Base-by-base conservation (phyloP, 2,888 invertebrate genomes). In the Chouioia cunea region DNA sequence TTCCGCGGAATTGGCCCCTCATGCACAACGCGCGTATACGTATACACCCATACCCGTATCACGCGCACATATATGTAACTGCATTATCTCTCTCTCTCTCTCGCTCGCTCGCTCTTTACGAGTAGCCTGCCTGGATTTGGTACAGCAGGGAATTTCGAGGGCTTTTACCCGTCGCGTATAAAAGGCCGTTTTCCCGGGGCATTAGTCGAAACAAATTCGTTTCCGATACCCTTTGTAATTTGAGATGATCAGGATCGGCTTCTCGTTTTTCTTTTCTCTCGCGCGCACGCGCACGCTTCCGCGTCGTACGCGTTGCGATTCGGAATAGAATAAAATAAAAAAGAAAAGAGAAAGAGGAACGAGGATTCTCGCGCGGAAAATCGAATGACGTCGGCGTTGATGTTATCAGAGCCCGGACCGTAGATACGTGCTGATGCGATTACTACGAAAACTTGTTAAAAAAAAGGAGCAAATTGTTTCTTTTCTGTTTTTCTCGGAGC, bases 181-280 rank as follows among this genome's bases (percentile, higher is more conserved):
- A 72, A 72, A 72, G 72, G 66, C 56, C 70, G 64, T 67, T 70
- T 73, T 70, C 70, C 65, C 67, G 70, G 54, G 64, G 70, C 70
- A 73, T 73, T 73, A 73, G 65, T 46, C 71, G 71, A 18, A 64
- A 69, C 64, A 84, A 83, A 83, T 83, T 83, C 83, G 80, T 80
- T 82, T 81, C 79, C 82, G 80, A 84, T 85, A 67, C 83, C 82
- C 83, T 84, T 85, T 84, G 85, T 85, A 84, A 85, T 85, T 85
- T 81, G 85, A 85, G 84, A 84, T 82, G 83, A 84, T 85, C 73
- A 48, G 80, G 47, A 63, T 44, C 60, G 10, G 36, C 65, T 70
- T 36, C 23, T 27, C 12, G 43, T 15, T 27, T 57, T 12, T 65
- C 46, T 22, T 20, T 52, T n/a, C 58, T 46, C 27, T 53, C 50